phyloP scores from a whole-genome alignment of 2,797 vertebrate genomes.

The Dermochelys coriacea region DNA sequence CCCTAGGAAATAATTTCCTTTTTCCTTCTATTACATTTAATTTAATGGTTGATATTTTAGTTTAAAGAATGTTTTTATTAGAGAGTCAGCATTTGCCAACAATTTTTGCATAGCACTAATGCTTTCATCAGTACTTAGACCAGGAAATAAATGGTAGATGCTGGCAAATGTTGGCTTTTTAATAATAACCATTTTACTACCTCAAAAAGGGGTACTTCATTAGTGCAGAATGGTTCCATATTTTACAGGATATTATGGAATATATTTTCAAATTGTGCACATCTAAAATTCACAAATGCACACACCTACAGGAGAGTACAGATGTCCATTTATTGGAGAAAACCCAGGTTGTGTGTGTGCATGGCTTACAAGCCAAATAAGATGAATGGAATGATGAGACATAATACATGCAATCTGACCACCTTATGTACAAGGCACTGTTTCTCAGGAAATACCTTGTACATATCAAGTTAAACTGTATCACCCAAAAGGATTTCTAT shows the following conservation, averaged over 20 bases:
- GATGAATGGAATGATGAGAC: not conserved
- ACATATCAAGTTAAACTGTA: not conserved
- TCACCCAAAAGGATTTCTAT: not conserved
- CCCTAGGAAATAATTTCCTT: not conserved
- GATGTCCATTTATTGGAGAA: not conserved
- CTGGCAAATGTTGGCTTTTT: not conserved
- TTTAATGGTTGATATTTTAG: not conserved
- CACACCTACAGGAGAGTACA: rapidly evolving
- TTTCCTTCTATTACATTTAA: not conserved
- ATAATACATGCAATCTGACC: not conserved
- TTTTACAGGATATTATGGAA: not conserved
- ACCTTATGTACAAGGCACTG: not conserved
- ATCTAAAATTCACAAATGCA: rapidly evolving
- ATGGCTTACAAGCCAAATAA: not conserved
- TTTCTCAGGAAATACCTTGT: not conserved
- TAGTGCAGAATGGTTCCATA: not conserved
- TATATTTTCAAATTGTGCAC: not conserved
- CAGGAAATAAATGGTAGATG: not conserved
- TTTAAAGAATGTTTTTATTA: not conserved
- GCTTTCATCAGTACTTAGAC: not conserved
- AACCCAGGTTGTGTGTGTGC: not conserved
- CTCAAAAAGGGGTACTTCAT: not conserved
- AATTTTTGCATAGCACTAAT: not conserved
- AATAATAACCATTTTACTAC: not conserved
- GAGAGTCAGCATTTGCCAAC: not conserved